Base-by-base conservation (phyloP, 2,888 invertebrate genomes). In the Linnaemya tessellans region DNA sequence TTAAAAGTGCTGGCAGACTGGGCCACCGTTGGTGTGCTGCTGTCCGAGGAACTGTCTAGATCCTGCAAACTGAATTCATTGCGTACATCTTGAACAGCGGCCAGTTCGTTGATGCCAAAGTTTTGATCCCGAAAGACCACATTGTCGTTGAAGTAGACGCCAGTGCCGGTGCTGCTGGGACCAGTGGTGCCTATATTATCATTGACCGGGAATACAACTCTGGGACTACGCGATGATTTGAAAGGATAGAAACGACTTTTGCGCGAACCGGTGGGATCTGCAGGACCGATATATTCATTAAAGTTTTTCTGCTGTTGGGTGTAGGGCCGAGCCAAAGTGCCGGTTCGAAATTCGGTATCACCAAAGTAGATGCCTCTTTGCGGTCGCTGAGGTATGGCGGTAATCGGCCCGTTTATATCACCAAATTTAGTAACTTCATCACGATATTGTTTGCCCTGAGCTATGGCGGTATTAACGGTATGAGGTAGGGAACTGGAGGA, bases 11-110 rank as follows among this genome's bases (percentile, higher is more conserved):
- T 93, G 1, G 92, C 92, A 10, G 93, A 94, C 13, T 94, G 93
- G 0, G 91, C 90, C 83, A 89, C 90, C 10, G 93, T 87, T 4
- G 89, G 89, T 11, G 84, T 86, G 38, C 80, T 87, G 77, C 80
- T 88, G 10, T 89, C 90, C 67, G 90, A 89, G 4, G 88, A 91
- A 58, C 88, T 91, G 54, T 92, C 93, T 77, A 95, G 92, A 89
- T 96, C 96, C 93, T 96, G 96, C 58, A 95, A 90, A 84, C 93
- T 94, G 86, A 94, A 94, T 30, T 95, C 95, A 87, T 94, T 94
- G 80, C 93, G 91, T 18, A 93, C 92, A 87, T 93, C 93, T 88
- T 93, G 93, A 35, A 94, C 92, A 35, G 93, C 91, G 0, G 93
- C 93, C 65, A 95, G 90, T 84, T 95, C 95, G 87, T 94, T 94